Evolutionary conservation across 2,888 invertebrate species (phyloP), one percentile per base, ranked within the genome.

Genomic region (Coelopa pilipes): DNA sequence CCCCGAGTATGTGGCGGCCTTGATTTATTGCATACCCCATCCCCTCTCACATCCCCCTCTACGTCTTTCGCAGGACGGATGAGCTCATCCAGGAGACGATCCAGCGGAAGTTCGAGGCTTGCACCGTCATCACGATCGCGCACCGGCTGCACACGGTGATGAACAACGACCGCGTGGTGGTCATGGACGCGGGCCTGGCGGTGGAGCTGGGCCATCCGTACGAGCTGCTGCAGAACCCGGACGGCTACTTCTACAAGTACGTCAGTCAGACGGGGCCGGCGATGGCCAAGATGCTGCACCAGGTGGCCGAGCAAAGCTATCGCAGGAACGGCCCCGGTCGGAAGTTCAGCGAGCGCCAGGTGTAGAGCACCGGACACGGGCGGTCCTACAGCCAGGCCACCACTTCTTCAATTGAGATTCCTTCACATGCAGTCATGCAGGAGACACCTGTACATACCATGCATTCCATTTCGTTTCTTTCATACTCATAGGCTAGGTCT

Each of bases 41-140:
- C 34, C 2, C 13, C 7, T 19, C 1, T 17, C 13, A 13, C 12
- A n/a, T 12, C 55, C 53, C 34, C 34, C 34, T 63, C 19, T 47
- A 21, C 13, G 3, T 34, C 12, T 59, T 21, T 9, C 17, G 2
- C 74, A 92, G 92, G 81, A 96, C 96, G 17, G 96, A 96, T 84
- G 90, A 90, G 15, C 86, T 96, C 53, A 96, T 96, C 79, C 96
- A 96, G 86, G 90, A 90, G 80, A 94, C 96, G 0, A 95, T 96
- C 57, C 90, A 94, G 70, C 90, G 90, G 53, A 93, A 93, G 84
- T 97, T 96, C 85, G 89, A 89, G 0, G 89, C 92, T 47, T 96
- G 96, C 85, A 96, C 96, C 0, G 96, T 97, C 2, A 86, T 97
- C n/a, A 97, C 96, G 0, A 96, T 97, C 11, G 97, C 97, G 3